Evolutionary conservation across 2,888 invertebrate species (phyloP).

Genomic region (Furcula furcula): DNA sequence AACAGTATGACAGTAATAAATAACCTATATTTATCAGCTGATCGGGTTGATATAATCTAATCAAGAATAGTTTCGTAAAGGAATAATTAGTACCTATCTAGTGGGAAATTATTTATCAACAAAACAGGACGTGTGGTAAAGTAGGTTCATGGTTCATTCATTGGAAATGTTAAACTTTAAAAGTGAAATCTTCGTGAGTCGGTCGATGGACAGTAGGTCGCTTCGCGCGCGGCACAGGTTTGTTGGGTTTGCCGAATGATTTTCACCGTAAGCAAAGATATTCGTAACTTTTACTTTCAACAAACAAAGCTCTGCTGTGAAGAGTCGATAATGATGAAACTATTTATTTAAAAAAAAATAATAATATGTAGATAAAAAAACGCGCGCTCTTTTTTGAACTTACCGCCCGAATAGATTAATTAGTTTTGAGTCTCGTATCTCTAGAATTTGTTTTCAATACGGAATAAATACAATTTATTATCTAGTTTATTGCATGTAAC

Average conservation of each 20-base stretch:
- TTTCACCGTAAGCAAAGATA: constrained; percentile 58
- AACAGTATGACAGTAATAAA: constrained; percentile 42
- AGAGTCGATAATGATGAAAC: constrained; percentile 16
- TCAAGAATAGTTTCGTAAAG: too few relatives aligned
- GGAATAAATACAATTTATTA: too few relatives aligned
- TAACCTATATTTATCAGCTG: constrained; percentile 51
- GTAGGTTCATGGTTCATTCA: constrained; percentile 45
- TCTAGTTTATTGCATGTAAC: too few relatives aligned
- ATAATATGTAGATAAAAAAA: too few relatives aligned
- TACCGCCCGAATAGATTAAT: too few relatives aligned
- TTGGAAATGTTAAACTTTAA: constrained; percentile 61
- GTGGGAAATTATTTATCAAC: too few relatives aligned
- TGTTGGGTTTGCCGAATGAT: constrained; percentile 66
- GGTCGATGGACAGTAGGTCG: constrained; percentile 66
- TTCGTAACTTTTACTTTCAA: constrained; percentile 72
- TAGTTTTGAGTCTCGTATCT: too few relatives aligned
- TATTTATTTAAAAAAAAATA: too few relatives aligned
- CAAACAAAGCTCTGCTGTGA: constrained; percentile 44
- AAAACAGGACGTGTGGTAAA: constrained; percentile 10
- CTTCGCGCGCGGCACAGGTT: constrained; percentile 60
- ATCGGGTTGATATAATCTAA: too few relatives aligned
- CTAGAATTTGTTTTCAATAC: too few relatives aligned
- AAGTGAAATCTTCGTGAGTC: constrained; percentile 73
- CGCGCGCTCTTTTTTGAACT: too few relatives aligned
- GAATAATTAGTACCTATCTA: too few relatives aligned